These are phyloP conservation scores for Gymnodraco acuticeps DNA, from an alignment of 2,797 vertebrate species.

Conservation along the genomic window DNA sequence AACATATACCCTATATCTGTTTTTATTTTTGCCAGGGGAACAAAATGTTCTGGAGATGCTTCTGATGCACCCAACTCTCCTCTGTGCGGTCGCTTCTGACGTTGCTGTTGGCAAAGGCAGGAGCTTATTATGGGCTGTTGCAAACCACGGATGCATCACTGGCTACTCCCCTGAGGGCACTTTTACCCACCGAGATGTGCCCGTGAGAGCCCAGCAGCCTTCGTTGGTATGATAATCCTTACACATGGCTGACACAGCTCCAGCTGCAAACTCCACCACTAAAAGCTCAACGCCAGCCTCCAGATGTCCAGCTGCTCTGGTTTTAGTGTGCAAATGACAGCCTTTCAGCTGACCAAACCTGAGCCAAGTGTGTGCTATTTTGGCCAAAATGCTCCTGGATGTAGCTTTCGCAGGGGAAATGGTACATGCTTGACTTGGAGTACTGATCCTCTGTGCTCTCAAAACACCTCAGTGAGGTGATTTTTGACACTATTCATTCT, in stretches of 20 bases:
- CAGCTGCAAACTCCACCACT: slow-evolving; percentile 50
- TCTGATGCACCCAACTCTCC: slow-evolving; percentile 57
- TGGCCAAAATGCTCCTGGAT: slow-evolving; percentile 22
- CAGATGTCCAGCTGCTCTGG: slow-evolving; percentile 63
- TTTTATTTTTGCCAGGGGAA: slow-evolving; percentile 68
- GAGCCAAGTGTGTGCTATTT: slow-evolving; percentile 40
- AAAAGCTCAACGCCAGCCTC: slow-evolving; percentile 25
- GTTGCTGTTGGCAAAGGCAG: slow-evolving; percentile 70
- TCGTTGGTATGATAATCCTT: slow-evolving; percentile 58
- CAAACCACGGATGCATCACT: slow-evolving; percentile 65
- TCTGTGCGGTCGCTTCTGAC: slow-evolving; percentile 56
- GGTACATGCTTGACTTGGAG: slow-evolving; percentile 1
- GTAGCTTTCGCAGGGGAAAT: neutral
- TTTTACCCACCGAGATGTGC: slow-evolving; percentile 64
- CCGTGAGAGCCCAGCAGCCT: slow-evolving; percentile 57
- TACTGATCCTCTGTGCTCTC: neutral
- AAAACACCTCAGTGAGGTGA: neutral
- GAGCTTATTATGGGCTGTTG: slow-evolving; percentile 75
- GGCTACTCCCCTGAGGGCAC: slow-evolving; percentile 67
- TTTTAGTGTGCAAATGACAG: slow-evolving; percentile 53
- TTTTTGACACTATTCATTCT: neutral
- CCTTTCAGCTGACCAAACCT: slow-evolving; percentile 31
- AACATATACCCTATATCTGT: slow-evolving; percentile 59
- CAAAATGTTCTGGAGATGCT: slow-evolving; percentile 76
- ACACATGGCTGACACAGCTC: slow-evolving; percentile 60